Base-by-base conservation (phyloP, 2,113 vertebrate species). In the Dendrocopos noguchii region DNA sequence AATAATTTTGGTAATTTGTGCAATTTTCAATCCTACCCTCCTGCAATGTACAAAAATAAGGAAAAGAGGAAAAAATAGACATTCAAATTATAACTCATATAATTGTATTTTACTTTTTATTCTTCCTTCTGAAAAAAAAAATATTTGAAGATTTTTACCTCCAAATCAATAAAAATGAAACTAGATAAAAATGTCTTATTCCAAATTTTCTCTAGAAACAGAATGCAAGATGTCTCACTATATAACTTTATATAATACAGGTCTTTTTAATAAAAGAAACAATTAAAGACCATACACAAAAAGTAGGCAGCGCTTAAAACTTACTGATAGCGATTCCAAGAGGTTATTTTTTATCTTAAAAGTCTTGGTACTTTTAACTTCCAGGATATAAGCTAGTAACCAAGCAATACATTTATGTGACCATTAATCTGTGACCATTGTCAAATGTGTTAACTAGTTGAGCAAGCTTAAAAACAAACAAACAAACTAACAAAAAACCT, bases 401-500 rank as follows among this genome's bases (percentile, higher is more conserved):
- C 24, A 72, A 66, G 46, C 72, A 88, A 59, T 39, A 9, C 1
- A 1, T 66, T 86, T 57, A 65, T 19, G 19, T 66, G 56, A 68
- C 70, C 18, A 28, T 84, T 84, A 75, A 18, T 84, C 71, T 90
- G 70, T 95, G 94, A 79, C 67, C 33, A 63, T 18, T 87, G 80
- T 87, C 39, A 88, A 89, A 91, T 67, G n/a, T 42, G 88, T 92
- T 92, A 89, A 33, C 46, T 76, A 66, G 25, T 52, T 82, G 36
- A 36, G 25, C 7, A 73, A 79, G 52, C 68, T 92, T 82, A 88
- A 84, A 75, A 82, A 88, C 4, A 44, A 5, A 15, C 42, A 44
- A 42, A 42, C 4, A 63, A 19, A 86, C 71, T 91, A 47, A 39
- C 39, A 39, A 39, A 39, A 11, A 52, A 52, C 78, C 78, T 89